Evolutionary conservation across 2,797 vertebrate genomes (phyloP), one percentile per base, ranked within the genome.

Genomic region (Triplophysa yarkandensis): DNA sequence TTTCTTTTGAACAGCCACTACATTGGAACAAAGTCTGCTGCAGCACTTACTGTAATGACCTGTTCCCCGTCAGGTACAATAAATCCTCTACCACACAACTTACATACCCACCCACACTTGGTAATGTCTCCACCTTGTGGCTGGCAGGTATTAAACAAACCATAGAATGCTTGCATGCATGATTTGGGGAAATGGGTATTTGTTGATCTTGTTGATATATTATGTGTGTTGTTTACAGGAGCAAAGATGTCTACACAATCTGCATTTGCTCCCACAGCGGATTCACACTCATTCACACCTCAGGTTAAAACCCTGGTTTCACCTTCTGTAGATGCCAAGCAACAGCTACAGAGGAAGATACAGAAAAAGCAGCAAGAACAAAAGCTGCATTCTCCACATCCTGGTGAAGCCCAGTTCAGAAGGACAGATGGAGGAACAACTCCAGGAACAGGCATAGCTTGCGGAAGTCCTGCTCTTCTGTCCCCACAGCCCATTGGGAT

Each of bases 331-430:
- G 97, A 99, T 79, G 97, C 98, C 62, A 99, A 99, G 86, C 97
- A 99, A 88, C 98, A 99, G 84, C 93, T 99, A 80, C 98, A 99
- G 84, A 93, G 96, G 71, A 99, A 99, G 88, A 98, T 99, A 83
- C 97, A 99, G 88, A 97, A 96, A 89, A 98, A 96, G 86, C 97
- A 99, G 80, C 98, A 98, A 68, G 98, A 99, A 81, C 95, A 98
- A 88, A 98, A 98, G 84, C 88, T 99, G 36, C 94, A 96, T 34
- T 98, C 96, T 65, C 97, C 98, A 68, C 85, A 91, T 80, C 95
- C 93, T 9, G 93, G 92, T 78, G 96, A 98, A 70, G 88, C 88
- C 67, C 92, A 92, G 66, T 82, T 84, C 57, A 95, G 92, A 89
- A 94, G 93, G 85, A 73, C 84, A 0, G 95, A 98, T 44, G 88